Conservation (phyloP, 1,140 invertebrate genomes). For the Tenebrio molitor region DNA sequence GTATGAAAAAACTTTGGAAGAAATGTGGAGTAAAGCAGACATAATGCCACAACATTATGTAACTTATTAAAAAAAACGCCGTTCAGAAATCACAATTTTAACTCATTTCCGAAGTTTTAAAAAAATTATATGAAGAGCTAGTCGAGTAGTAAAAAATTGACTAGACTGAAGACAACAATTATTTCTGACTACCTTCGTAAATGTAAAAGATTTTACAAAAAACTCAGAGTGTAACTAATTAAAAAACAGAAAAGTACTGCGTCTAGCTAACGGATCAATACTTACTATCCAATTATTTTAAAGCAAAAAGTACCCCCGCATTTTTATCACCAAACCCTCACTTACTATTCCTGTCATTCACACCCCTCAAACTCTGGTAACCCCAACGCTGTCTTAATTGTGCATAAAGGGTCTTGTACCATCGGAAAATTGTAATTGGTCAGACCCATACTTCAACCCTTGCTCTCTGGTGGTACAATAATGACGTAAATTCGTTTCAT, state of each 20-base stretch:
- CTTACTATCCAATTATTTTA: no score
- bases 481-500: no score
- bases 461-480: not conserved
- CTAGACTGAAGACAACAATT: no score
- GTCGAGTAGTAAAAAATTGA: no score
- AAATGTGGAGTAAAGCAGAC: not conserved
- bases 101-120: not conserved
- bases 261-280: no score
- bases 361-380: not conserved
- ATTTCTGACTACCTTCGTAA: no score
- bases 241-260: no score
- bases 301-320: no score
- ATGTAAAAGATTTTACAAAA: no score
- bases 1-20: not conserved
- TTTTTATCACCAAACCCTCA: not conserved
- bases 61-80: not conserved
- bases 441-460: not conserved
- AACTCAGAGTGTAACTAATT: no score
- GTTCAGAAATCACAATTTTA: not conserved
- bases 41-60: not conserved
- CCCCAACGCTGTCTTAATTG: conserved; percentile 17
- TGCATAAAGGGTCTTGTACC: conserved; percentile 18
- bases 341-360: conserved; percentile 4
- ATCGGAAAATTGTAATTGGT: conserved; percentile 18
- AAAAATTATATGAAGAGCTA: no score